Evolutionary conservation across 1,140 invertebrate genomes (phyloP).

Genomic region (Zaprionus taronus): DNA sequence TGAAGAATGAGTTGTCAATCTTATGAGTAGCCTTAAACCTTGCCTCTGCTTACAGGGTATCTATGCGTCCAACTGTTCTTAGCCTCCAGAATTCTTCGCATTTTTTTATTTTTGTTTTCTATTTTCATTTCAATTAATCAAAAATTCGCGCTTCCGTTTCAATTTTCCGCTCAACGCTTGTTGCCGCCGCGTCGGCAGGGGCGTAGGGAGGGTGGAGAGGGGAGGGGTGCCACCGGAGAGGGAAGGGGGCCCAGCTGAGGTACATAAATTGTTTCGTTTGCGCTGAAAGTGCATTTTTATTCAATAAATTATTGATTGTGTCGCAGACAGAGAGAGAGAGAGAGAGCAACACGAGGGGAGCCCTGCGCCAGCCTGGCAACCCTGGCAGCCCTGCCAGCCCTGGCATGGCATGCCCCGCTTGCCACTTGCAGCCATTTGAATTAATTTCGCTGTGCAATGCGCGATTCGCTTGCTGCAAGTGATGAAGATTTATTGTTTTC

Average conservation of each 20-base stretch:
- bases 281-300: slow-evolving; percentile 59
- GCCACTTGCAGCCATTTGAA: slow-evolving; percentile 30
- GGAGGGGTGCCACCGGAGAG: neutral
- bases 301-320: slow-evolving; percentile 65
- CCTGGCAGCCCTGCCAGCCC: neutral
- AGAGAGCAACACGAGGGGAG: neutral
- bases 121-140: slow-evolving; percentile 74
- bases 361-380: slow-evolving; percentile 22
- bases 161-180: slow-evolving; percentile 40
- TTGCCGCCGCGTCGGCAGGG: neutral
- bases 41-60: slow-evolving; percentile 2
- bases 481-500: slow-evolving; percentile 81
- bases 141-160: slow-evolving; percentile 69
- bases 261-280: slow-evolving; percentile 63
- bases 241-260: slow-evolving; percentile 11
- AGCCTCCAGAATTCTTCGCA: neutral
- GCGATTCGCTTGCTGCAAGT: slow-evolving; percentile 48
- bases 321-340: neutral
- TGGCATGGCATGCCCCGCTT: neutral
- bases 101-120: slow-evolving; percentile 13
- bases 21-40: neutral
- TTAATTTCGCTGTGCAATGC: slow-evolving; percentile 47
- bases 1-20: neutral
- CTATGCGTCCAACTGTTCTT: neutral
- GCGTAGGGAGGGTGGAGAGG: too few relatives aligned